Evolutionary conservation across 1,140 invertebrate species (phyloP).

Genomic region (Drosophila lacertosa): DNA sequence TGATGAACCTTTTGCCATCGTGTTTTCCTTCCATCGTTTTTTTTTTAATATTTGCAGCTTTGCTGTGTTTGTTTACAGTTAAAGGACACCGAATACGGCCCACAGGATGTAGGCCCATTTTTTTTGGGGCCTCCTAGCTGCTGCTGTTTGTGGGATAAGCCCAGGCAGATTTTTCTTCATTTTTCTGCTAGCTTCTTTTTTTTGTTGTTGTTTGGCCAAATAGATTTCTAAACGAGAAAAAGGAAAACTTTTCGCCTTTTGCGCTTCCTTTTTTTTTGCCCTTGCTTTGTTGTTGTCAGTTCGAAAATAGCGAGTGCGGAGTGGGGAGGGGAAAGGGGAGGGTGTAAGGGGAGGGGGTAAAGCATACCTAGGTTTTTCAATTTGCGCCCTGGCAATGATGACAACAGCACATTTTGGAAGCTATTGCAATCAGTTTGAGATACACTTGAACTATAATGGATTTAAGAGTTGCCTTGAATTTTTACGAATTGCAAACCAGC

Average conservation of each 20-base stretch:
- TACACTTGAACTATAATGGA: conserved; percentile 38
- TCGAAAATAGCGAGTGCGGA: background rate
- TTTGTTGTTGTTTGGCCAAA: conserved; percentile 18
- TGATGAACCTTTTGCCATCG: conserved; percentile 54
- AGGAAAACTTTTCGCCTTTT: conserved; percentile 43
- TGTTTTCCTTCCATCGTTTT: conserved; percentile 6
- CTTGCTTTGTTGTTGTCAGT: conserved; percentile 41
- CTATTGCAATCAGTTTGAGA: conserved; percentile 31
- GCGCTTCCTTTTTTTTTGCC: conserved; percentile 30
- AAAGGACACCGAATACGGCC: conserved; percentile 42
- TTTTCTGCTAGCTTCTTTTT: too few relatives aligned
- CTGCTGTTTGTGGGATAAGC: conserved; percentile 41
- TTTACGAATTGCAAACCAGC: background rate
- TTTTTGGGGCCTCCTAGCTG: conserved; percentile 15
- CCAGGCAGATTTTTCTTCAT: conserved; percentile 11
- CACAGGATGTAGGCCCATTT: conserved; percentile 50
- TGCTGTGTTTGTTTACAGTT: conserved; percentile 57
- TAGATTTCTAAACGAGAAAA: conserved; percentile 40
- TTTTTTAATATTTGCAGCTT: conserved; percentile 57
- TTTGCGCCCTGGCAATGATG: conserved; percentile 20
- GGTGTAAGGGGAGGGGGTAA: background rate
- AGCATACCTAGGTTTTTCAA: conserved; percentile 29
- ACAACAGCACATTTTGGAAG: conserved; percentile 12
- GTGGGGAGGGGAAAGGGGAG: background rate
- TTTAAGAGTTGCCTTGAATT: conserved; percentile 26